Percentiles rank a stretch among this genome's conserved stretches.
These are phyloP conservation scores for Drosophila anceps DNA, from an alignment of 2,888 invertebrate species.

Conservation along the genomic window DNA sequence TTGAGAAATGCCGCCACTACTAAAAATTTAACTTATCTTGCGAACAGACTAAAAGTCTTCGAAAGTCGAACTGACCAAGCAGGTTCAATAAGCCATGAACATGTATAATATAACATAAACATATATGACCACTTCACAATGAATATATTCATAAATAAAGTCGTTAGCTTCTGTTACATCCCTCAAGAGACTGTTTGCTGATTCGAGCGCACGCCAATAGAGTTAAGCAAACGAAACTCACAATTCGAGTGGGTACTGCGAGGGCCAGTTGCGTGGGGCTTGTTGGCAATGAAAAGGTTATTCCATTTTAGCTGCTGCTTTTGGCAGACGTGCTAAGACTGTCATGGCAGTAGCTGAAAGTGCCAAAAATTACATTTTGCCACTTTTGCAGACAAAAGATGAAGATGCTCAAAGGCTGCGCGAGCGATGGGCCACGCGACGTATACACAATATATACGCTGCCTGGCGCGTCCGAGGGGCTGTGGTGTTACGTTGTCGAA, in stretches of 20 bases:
- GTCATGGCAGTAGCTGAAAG: conserved; percentile 56
- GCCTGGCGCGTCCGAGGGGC: conserved; percentile 11
- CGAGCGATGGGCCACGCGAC: conserved; percentile 34
- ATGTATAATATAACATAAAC: conserved; percentile 24
- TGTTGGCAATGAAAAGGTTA: conserved; percentile 26
- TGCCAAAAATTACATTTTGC: conserved; percentile 81
- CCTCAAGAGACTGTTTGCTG: conserved; percentile 51
- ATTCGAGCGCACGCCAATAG: conserved; percentile 37
- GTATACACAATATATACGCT: conserved; percentile 70
- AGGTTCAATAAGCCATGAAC: conserved; percentile 20
- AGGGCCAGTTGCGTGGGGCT: conserved; percentile 15
- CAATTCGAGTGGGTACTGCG: conserved; percentile 26
- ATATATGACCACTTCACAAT: conserved; percentile 29
- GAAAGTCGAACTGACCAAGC: conserved; percentile 1
- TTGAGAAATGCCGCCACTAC: too few species aligned
- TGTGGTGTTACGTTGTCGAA: conserved; percentile 71
- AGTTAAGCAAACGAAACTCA: conserved; percentile 37
- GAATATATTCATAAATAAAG: conserved; percentile 58
- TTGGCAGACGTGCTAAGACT: conserved; percentile 46
- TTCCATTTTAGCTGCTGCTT: conserved; percentile 17
- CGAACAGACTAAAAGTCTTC: background rate
- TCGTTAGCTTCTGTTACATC: conserved; percentile 55
- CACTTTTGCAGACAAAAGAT: conserved; percentile 72
- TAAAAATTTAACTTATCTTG: background rate
- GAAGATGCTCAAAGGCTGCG: conserved; percentile 58